Evolutionary conservation across 2,113 vertebrate genomes (phyloP).

Genomic region (Prinia subflava): DNA sequence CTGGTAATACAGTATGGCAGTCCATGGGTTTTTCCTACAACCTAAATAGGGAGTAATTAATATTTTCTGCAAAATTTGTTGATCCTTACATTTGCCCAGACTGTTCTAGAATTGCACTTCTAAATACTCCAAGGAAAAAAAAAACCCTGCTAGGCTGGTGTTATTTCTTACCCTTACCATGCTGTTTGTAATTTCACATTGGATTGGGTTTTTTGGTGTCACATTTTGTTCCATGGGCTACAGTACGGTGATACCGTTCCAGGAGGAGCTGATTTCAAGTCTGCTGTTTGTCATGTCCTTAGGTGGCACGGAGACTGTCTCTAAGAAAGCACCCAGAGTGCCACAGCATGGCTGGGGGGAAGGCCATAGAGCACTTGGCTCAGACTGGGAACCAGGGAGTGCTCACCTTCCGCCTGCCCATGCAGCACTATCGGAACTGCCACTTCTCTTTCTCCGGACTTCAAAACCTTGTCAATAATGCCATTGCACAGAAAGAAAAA

Average conservation of each 20-base stretch:
- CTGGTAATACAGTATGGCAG: background rate
- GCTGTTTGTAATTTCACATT: background rate
- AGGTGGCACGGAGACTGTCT: conserved; percentile 91
- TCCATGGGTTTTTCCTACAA: rapidly evolving
- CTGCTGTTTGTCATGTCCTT: background rate
- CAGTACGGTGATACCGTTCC: background rate
- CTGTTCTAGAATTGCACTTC: background rate
- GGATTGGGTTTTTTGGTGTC: background rate
- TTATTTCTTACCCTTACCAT: background rate
- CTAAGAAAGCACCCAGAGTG: conserved; percentile 83
- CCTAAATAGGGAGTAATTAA: background rate
- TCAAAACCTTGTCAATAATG: conserved; percentile 67
- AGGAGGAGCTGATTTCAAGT: background rate
- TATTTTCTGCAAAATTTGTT: background rate
- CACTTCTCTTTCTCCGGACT: conserved; percentile 92
- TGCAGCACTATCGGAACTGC: conserved; percentile 81
- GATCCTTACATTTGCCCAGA: background rate
- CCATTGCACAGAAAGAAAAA: conserved; percentile 79
- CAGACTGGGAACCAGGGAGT: conserved; percentile 70
- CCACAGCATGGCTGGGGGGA: conserved; percentile 82
- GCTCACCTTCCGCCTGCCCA: conserved; percentile 76
- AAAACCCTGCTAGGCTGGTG: rapidly evolving
- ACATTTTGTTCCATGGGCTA: rapidly evolving
- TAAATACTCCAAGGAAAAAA: background rate
- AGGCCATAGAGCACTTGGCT: conserved; percentile 88